phyloP scores from a whole-genome alignment of 2,888 invertebrate genomes.

The Meiosimyza decipiens region DNA sequence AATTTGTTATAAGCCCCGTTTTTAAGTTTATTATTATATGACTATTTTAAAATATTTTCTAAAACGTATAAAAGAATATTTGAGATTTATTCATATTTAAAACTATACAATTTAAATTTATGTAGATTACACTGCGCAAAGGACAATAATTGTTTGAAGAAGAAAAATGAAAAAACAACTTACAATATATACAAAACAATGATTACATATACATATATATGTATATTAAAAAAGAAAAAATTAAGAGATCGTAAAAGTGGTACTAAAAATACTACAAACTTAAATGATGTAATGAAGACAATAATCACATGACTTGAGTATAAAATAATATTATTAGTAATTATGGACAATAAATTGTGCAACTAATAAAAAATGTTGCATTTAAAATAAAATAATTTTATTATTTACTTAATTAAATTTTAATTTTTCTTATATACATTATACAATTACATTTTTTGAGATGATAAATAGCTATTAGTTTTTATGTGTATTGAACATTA shows the following conservation, averaged over 20 bases:
- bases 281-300: slow-evolving; percentile 17
- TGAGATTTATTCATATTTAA: slow-evolving; percentile 18
- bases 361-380: slow-evolving; percentile 24
- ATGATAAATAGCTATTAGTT: slow-evolving; percentile 5
- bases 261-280: slow-evolving; percentile 1
- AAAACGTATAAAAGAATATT: slow-evolving; percentile 13
- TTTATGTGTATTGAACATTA: slow-evolving; percentile 7
- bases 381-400: slow-evolving; percentile 24
- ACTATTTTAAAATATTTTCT: slow-evolving; percentile 19
- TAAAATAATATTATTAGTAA: not conserved
- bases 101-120: slow-evolving; percentile 7
- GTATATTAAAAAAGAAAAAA: slow-evolving; percentile 19
- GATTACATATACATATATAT: not conserved
- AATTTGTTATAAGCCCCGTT: slow-evolving; percentile 4
- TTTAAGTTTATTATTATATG: not conserved
- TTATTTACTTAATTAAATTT: too few relatives aligned
- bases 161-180: slow-evolving; percentile 28
- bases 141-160: slow-evolving; percentile 40
- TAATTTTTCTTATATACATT: not conserved
- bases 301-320: not conserved
- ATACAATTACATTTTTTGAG: slow-evolving; percentile 32
- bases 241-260: slow-evolving; percentile 18
- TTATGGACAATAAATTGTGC: slow-evolving; percentile 10
- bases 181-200: slow-evolving; percentile 29
- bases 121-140: slow-evolving; percentile 39